A percentile compares a stretch with the other conserved stretches of the same genome.
phyloP scores from a whole-genome alignment of 37 sponge, comb jelly and placozoan genomes.

The Tethya wilhelma region DNA sequence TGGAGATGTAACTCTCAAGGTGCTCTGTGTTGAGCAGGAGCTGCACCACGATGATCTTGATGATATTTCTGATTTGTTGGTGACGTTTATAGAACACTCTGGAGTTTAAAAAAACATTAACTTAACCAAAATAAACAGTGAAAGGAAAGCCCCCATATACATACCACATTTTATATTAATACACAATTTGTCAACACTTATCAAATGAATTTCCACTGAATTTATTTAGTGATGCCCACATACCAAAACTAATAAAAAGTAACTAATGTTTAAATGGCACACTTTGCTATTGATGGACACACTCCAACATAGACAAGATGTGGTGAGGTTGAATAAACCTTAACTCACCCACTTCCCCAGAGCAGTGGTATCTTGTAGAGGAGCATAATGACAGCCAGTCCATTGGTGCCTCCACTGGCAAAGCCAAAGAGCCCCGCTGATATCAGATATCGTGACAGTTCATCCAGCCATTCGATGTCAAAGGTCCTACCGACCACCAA shows the following conservation, averaged over 20 bases:
- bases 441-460: slow-evolving; percentile 48
- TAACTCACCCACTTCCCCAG: slow-evolving; percentile 67
- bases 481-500: slow-evolving; percentile 17
- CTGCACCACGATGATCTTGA: slow-evolving; percentile 68
- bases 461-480: not conserved
- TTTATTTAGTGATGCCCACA: not conserved
- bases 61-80: slow-evolving; percentile 52
- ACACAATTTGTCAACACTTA: no score
- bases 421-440: slow-evolving; percentile 79
- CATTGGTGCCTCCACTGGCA: slow-evolving; percentile 71
- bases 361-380: slow-evolving; percentile 75
- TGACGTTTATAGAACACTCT: slow-evolving; percentile 76
- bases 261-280: not conserved
- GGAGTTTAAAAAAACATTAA: not conserved
- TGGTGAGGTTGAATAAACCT: not conserved
- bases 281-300: not conserved
- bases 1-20: slow-evolving; percentile 60
- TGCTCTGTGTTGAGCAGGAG: slow-evolving; percentile 66
- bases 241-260: not conserved
- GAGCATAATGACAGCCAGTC: slow-evolving; percentile 59
- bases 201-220: no score
- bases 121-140: not conserved
- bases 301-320: not conserved
- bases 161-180: no score
- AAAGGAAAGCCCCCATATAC: no score